Evolutionary conservation across 2,113 vertebrate genomes (phyloP), one percentile per base, ranked within the genome.

Genomic region (Psittacus erithacus): DNA sequence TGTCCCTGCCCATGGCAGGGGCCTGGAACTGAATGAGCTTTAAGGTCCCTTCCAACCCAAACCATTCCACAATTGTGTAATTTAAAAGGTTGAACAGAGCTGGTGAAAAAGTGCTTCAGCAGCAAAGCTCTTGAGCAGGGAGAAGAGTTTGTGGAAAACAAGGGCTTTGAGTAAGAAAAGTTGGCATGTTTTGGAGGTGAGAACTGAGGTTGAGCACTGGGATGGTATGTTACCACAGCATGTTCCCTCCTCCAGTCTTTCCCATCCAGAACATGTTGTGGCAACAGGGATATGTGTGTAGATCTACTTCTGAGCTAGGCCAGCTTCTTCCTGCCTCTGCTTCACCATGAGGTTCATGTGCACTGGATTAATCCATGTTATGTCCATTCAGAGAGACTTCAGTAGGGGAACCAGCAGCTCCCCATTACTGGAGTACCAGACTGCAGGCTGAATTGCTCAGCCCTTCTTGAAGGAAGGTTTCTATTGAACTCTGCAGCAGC

Each of bases 401-500:
- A 47, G 29, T 23, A 82, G 53, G 33, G 59, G 64, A 59, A n/a
- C 22, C 19, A 24, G 25, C 28, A 46, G 50, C 25, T 53, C 5
- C 0, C 19, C 1, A 1, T 47, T 59, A 3, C 12, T 35, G 55
- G 17, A 13, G 10, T 25, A 25, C 13, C 59, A 18, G 20, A 11
- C 13, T n/a, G 17, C 1, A 2, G 60, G 69, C 24, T 84, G 63
- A 53, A 27, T 53, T 44, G 33, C 69, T 39, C 46, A 62, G 44
- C 43, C 17, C 24, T 77, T 41, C 20, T 9, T 74, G 27, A 35
- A 35, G 53, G 60, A 75, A 50, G 50, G 20, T 22, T n/a, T 28
- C 23, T 80, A 25, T 49, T 88, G 80, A 94, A 62, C 46, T 83
- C 67, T 67, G 20, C 31, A 35, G 82, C 43, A 80, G 44, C 33